phyloP scores from a whole-genome alignment of 2,113 vertebrate genomes.

The Ceratotherium simum region DNA sequence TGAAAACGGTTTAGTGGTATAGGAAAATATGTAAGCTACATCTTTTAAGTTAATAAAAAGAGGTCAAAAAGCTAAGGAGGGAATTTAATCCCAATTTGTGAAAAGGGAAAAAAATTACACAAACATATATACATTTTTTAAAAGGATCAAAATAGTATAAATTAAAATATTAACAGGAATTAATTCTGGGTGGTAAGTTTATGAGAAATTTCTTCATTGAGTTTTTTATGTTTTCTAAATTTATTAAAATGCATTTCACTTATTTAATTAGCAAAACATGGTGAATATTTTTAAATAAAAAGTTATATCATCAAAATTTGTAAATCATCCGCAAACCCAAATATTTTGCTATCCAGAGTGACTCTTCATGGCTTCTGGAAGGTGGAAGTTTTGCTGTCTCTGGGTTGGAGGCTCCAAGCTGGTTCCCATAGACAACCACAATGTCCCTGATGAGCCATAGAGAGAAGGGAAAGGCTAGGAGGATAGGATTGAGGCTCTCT shows the following conservation, averaged over 20 bases:
- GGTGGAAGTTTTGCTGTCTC: not conserved
- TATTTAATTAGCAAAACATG: not conserved
- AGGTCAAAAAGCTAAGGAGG: not conserved
- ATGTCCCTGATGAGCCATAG: not conserved
- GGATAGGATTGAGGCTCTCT: not conserved
- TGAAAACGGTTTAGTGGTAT: not conserved
- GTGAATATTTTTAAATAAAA: constrained; percentile 40
- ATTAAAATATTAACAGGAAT: constrained; percentile 26
- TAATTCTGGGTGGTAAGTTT: not conserved
- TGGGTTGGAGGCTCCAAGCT: not conserved
- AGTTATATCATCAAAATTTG: not conserved
- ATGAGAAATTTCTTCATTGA: not conserved
- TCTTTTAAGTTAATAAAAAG: not conserved
- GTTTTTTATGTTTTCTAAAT: constrained; percentile 23
- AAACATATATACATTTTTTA: not conserved
- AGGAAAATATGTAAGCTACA: not conserved
- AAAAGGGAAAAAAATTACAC: not conserved
- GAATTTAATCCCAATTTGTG: not conserved
- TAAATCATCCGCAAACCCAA: not conserved
- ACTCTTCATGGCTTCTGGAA: not conserved
- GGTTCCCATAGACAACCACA: not conserved
- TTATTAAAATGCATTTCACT: not conserved
- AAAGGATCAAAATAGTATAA: not conserved
- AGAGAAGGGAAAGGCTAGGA: not conserved
- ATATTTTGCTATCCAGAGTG: not conserved